These are phyloP conservation scores for Pilophorus perplexus DNA, from an alignment of 2,888 invertebrate genomes.

Conservation along the genomic window DNA sequence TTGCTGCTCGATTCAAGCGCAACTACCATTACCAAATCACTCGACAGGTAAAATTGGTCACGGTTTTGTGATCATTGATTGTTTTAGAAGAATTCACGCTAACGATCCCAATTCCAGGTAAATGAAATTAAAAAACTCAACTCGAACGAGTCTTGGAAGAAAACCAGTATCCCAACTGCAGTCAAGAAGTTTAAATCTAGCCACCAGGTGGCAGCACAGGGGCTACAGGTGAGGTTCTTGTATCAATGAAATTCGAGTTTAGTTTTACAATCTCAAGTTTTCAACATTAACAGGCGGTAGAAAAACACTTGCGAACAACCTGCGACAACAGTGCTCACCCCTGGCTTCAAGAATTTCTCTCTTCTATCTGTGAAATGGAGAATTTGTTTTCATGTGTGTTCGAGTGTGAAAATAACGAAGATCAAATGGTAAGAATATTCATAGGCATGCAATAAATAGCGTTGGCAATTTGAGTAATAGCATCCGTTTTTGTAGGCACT, in stretches of 20 bases:
- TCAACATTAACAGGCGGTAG: slow-evolving; percentile 24
- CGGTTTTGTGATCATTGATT: too few species aligned
- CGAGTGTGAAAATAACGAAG: slow-evolving; percentile 7
- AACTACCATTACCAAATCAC: slow-evolving; percentile 37
- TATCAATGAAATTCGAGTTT: too few species aligned
- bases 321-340: slow-evolving; percentile 10
- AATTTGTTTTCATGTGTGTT: slow-evolving; percentile 17
- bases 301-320: slow-evolving; percentile 28
- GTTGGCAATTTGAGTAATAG: too few species aligned
- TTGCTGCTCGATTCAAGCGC: slow-evolving; percentile 33
- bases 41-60: too few species aligned
- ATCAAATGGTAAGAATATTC: slow-evolving; percentile 19
- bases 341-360: slow-evolving; percentile 34
- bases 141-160: slow-evolving; percentile 20
- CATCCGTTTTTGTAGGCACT: background rate
- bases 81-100: too few species aligned
- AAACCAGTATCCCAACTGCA: slow-evolving; percentile 1
- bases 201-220: slow-evolving; percentile 29
- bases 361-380: slow-evolving; percentile 31
- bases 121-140: slow-evolving; percentile 36
- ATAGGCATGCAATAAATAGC: too few species aligned
- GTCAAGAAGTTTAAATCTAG: slow-evolving; percentile 31
- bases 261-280: background rate
- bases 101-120: slow-evolving; percentile 22
- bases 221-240: slow-evolving; percentile 31